These are phyloP conservation scores for Teleiodes luculella DNA, from an alignment of 2,888 invertebrate species.

Conservation along the genomic window DNA sequence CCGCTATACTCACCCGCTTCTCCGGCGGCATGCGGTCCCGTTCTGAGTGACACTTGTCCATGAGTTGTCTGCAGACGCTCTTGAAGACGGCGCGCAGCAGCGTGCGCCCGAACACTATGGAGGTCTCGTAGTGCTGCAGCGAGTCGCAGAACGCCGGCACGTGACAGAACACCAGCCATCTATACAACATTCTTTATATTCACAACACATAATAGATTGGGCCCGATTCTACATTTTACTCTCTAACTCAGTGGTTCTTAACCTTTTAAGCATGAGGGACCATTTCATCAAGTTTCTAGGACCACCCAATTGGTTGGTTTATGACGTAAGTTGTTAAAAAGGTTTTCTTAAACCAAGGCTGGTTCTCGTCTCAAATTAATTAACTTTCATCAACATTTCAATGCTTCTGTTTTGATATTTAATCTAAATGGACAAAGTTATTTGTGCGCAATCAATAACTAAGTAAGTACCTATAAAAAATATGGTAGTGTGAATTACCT, in stretches of 20 bases:
- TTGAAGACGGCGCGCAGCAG: constrained; percentile 89
- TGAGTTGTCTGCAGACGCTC: constrained; percentile 89
- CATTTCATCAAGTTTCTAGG: no score
- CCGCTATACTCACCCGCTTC: constrained; percentile 75
- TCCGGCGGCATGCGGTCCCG: constrained; percentile 94
- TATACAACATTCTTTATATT: constrained; percentile 30
- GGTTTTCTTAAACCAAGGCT: no score
- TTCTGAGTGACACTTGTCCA: constrained; percentile 94
- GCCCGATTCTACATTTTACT: not conserved
- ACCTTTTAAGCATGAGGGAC: no score
- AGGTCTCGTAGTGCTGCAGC: constrained; percentile 92
- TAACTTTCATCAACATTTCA: no score
- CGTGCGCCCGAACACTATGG: constrained; percentile 93
- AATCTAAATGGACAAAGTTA: no score
- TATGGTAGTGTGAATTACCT: constrained; percentile 80
- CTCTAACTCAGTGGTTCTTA: not conserved
- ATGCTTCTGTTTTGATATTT: no score
- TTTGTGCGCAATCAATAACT: no score
- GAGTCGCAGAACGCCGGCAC: constrained; percentile 97
- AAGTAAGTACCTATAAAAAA: no score
- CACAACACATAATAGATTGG: not conserved
- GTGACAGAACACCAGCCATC: constrained; percentile 97
- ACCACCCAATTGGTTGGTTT: no score
- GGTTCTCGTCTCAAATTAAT: no score
- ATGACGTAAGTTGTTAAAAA: no score